phyloP scores from a whole-genome alignment of 2,888 invertebrate genomes.

The Dione vanillae region DNA sequence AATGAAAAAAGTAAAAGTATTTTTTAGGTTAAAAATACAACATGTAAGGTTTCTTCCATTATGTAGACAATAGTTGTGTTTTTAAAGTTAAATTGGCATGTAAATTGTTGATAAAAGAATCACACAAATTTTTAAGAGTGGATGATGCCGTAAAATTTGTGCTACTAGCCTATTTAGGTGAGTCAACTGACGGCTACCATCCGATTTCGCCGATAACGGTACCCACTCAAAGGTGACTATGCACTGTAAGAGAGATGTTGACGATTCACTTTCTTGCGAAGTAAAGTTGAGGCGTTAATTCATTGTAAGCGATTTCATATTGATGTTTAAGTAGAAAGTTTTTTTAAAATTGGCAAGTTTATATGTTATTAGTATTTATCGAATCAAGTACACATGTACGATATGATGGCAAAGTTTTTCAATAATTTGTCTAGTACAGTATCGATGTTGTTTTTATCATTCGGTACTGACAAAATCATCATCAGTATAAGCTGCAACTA shows the following conservation, averaged over 20 bases:
- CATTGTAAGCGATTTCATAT: constrained; percentile 16
- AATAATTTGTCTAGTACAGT: neutral
- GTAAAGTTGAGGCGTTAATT: constrained; percentile 12
- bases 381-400: neutral
- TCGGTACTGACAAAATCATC: neutral
- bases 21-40: neutral
- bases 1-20: neutral
- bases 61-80: neutral
- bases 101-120: constrained; percentile 22
- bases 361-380: neutral
- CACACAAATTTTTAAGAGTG: constrained; percentile 27
- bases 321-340: constrained; percentile 22
- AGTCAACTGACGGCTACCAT: constrained; percentile 59
- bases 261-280: constrained; percentile 72
- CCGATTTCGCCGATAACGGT: constrained; percentile 79
- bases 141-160: constrained; percentile 50
- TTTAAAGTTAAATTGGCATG: constrained; percentile 21
- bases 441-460: neutral
- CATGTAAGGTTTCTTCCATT: neutral
- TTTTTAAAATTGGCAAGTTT: constrained; percentile 2
- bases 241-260: constrained; percentile 50
- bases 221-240: constrained; percentile 50
- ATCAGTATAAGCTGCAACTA: neutral
- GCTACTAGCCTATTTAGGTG: constrained; percentile 72
- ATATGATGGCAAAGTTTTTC: neutral